Conservation (phyloP, 2,888 invertebrate genomes). For the Falcaria lacertinaria region DNA sequence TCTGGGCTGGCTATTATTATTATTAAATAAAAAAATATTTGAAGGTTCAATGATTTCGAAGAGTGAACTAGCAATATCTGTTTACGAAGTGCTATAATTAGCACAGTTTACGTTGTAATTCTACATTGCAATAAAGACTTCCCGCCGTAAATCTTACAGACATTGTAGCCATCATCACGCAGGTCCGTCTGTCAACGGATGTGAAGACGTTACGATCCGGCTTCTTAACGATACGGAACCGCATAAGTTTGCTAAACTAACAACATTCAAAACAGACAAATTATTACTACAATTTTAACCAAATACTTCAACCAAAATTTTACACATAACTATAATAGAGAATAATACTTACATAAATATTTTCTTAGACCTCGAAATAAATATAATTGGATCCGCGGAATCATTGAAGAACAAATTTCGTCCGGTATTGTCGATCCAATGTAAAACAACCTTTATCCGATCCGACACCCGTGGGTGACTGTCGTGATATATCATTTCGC, state of each 20-base stretch:
- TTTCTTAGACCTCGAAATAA: too few species aligned
- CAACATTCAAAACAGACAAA: too few species aligned
- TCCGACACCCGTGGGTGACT: constrained; percentile 21
- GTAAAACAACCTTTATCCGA: background rate
- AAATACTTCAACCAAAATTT: too few species aligned
- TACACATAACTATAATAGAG: too few species aligned
- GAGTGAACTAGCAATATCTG: constrained; percentile 2
- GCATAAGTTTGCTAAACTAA: background rate
- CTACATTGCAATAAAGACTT: constrained; percentile 15
- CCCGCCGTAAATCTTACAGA: constrained; percentile 15
- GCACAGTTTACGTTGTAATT: background rate
- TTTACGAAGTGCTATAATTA: background rate
- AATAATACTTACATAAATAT: too few species aligned
- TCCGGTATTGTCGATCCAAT: background rate
- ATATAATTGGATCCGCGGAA: too few species aligned
- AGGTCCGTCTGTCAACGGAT: constrained; percentile 5
- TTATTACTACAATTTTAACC: too few species aligned
- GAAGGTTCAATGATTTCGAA: background rate
- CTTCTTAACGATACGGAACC: background rate
- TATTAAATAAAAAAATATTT: too few species aligned
- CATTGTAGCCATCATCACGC: constrained; percentile 14
- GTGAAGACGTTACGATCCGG: background rate
- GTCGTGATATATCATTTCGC: constrained; percentile 38
- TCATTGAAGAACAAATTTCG: background rate
- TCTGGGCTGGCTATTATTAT: too few species aligned